These are phyloP conservation scores for Heloderma charlesbogerti DNA, from an alignment of 2,113 vertebrate species.

Conservation along the genomic window DNA sequence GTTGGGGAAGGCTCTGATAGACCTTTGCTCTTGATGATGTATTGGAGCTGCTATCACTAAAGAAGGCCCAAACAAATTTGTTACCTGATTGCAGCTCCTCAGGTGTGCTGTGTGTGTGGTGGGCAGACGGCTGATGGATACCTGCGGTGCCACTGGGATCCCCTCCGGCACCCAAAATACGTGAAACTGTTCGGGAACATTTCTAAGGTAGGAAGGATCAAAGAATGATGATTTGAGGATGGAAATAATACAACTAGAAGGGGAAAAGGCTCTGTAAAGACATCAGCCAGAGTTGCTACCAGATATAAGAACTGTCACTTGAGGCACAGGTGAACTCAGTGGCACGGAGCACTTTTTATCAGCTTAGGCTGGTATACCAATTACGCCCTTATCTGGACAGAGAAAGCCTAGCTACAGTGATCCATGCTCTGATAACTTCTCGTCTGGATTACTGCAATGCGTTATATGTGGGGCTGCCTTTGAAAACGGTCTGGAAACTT, in stretches of 20 bases:
- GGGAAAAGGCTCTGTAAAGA: background rate
- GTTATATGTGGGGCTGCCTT: no score
- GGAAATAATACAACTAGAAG: background rate
- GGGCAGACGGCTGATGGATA: slow-evolving; percentile 76
- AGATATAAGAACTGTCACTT: background rate
- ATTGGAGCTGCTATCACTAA: background rate
- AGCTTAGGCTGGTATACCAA: no score
- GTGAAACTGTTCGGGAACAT: slow-evolving; percentile 79
- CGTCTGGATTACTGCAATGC: no score
- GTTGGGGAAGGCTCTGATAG: no score
- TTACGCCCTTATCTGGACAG: no score
- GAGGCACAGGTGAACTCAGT: no score
- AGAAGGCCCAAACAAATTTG: background rate
- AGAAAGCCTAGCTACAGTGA: no score
- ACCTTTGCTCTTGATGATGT: no score
- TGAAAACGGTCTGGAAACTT: no score
- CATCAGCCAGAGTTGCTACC: background rate
- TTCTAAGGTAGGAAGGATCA: slow-evolving; percentile 76
- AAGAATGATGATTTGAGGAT: background rate
- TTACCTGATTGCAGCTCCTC: slow-evolving; percentile 65
- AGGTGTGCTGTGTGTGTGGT: slow-evolving; percentile 77
- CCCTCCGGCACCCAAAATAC: slow-evolving; percentile 76
- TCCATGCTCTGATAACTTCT: no score
- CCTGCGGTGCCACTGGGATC: slow-evolving; percentile 77
- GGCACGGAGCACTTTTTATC: no score